Evolutionary conservation across 2,888 invertebrate species (phyloP), one percentile per base, ranked within the genome.

Genomic region (Phyllotreta striolata): DNA sequence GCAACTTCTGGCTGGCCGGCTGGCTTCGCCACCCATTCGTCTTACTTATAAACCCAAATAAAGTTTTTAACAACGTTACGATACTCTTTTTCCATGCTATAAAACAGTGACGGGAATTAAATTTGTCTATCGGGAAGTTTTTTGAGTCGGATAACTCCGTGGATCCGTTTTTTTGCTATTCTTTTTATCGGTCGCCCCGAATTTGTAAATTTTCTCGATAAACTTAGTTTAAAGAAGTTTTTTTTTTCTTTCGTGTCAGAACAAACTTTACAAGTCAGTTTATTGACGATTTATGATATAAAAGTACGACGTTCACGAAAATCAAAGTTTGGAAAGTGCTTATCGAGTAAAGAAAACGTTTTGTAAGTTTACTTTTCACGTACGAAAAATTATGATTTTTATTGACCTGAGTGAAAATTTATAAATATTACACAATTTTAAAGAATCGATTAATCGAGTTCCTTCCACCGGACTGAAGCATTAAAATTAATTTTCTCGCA

Each of bases 1-100:
- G 38, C 39, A 52, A 52, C 34, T 52, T 52, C 13, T 38, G 39
- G 49, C 14, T 37, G 37, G 37, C 49, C 37, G 37, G 37, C 49
- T 14, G 34, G 10, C 34, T 14, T 49, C 37, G 10, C 35, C n/a
- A 49, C 35, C 55, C 55, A 55, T 55, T 41, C 43, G 43, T 55
- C 55, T 55, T 55, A 55, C 55, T 55, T 55, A 55, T 40, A 55
- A 41, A 34, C 55, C 55, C 43, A 55, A 55, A 55, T 55, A 55
- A 55, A 55, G 41, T 55, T 55, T 55, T 40, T 34, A 55, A 41
- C 41, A 34, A 35, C 43, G 55, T 55, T 55, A 41, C 24, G 40
- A 55, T 55, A 55, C 55, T 55, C 54, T 55, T 55, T n/a, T 55
- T 55, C 14, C 34, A 10, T 13, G 55, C 40, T 43, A 55, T 43